Evolutionary conservation across 2,113 vertebrate species (phyloP), one percentile per base, ranked within the genome.

Genomic region (Poecile atricapillus): DNA sequence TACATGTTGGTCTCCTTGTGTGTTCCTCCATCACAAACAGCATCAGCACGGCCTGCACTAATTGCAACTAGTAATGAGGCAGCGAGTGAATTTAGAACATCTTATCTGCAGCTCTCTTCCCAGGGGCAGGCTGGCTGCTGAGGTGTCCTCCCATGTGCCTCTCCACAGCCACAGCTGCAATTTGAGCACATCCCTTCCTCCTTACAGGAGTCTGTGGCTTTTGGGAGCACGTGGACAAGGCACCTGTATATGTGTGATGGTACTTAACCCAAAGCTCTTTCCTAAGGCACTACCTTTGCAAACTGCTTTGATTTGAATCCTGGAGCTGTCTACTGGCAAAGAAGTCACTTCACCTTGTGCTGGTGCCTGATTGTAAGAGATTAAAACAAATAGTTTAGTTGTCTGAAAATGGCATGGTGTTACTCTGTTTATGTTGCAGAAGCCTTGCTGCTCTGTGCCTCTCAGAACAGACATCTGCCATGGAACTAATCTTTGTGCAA

Each of bases 231-330:
- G 3, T 24, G 75, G 65, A 4, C 44, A 39, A n/a, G 59, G 55
- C 28, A 18, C 35, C 17, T 20, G 20, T 7, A 0, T 9, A 2
- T 20, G 15, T 79, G 23, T 3, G 2, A 6, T 7, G 23, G 19
- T 4, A 8, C 22, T 33, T 67, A 46, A 24, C 19, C 22, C 1
- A 2, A 46, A 58, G 41, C 31, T 30, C 59, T 30, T 1, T 11
- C 18, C 0, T 39, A 39, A 39, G 1, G 17, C 9, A 11, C 39
- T 37, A 4, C 39, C 24, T 47, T 52, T 35, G 70, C 24, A 83
- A 85, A 37, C 35, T 50, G 49, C 22, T 60, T 76, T 56, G 49
- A 24, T 33, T 55, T 8, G 1, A 70, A 47, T 24, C 31, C 17
- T 79, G n/a, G 37, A 46, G 11, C 18, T 31, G 1, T 39, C 58